Evolutionary conservation across 1,140 invertebrate genomes (phyloP).

Genomic region (Bombus waltoni): DNA sequence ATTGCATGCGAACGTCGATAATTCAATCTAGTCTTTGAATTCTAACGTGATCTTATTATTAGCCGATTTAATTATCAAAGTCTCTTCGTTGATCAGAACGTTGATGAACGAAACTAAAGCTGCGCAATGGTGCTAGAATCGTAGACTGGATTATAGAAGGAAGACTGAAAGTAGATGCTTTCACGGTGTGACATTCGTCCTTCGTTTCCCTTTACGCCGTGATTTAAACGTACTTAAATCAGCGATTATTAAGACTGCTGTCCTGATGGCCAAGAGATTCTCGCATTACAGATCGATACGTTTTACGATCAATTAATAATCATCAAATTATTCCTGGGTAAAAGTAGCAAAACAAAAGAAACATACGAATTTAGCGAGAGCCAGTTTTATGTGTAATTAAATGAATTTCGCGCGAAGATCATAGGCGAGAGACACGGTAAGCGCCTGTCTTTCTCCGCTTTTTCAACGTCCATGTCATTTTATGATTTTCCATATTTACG

Average conservation of each 20-base stretch:
- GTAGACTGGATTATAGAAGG: constrained; percentile 75
- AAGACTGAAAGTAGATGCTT: constrained; percentile 75
- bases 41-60: constrained; percentile 62
- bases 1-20: constrained; percentile 68
- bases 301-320: background rate
- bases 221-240: constrained; percentile 37
- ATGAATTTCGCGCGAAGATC: background rate
- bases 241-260: constrained; percentile 69
- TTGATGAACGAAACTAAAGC: constrained; percentile 53
- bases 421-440: background rate
- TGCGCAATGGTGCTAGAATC: constrained; percentile 72
- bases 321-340: no score
- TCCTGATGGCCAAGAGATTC: constrained; percentile 50
- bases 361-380: background rate
- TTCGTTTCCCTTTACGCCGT: constrained; percentile 53
- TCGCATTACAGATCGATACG: background rate
- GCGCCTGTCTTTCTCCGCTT: accelerated
- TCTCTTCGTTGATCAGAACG: constrained; percentile 31
- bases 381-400: background rate
- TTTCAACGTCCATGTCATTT: background rate
- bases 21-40: constrained; percentile 69
- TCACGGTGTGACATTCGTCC: constrained; percentile 57
- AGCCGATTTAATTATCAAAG: constrained; percentile 60
- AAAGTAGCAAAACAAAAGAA: background rate
- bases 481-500: accelerated